phyloP scores from a whole-genome alignment of 2,797 vertebrate genomes.

The Heteromormyrus szaboi region DNA sequence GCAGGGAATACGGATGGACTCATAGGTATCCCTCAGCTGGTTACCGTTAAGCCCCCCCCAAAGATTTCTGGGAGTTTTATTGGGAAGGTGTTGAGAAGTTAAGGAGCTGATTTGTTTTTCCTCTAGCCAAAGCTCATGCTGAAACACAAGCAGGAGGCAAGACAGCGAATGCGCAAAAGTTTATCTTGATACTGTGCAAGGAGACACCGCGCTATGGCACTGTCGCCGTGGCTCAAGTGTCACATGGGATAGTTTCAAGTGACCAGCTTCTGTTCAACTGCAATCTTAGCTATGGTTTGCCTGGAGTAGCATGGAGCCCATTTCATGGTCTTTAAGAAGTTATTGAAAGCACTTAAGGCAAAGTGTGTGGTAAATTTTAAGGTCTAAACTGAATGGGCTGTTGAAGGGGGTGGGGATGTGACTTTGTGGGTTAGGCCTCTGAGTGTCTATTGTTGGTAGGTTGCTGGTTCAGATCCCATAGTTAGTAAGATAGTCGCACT shows the following conservation, averaged over 20 bases:
- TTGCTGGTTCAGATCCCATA: neutral
- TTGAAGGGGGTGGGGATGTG: neutral
- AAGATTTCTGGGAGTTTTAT: slow-evolving; percentile 57
- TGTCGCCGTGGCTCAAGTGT: neutral
- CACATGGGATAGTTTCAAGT: neutral
- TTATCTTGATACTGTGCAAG: slow-evolving; percentile 24
- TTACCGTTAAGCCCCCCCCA: slow-evolving; percentile 44
- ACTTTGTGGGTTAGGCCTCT: neutral
- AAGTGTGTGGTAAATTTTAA: neutral
- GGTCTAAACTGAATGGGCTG: neutral
- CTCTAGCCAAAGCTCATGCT: slow-evolving; percentile 36
- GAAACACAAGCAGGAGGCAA: slow-evolving; percentile 35
- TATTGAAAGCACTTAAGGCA: neutral
- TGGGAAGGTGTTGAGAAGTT: slow-evolving; percentile 63
- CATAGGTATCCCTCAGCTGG: slow-evolving; percentile 30
- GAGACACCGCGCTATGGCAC: neutral
- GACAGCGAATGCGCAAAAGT: slow-evolving; percentile 28
- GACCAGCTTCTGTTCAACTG: neutral
- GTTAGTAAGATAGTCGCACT: neutral
- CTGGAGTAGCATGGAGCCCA: neutral
- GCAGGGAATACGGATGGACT: slow-evolving; percentile 33
- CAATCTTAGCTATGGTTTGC: neutral
- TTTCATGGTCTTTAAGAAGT: neutral
- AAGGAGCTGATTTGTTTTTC: slow-evolving; percentile 65
- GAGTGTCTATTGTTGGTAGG: neutral